Evolutionary conservation across 2,888 invertebrate genomes (phyloP), one percentile per base, ranked within the genome.

Genomic region (Parascotia fuliginaria): DNA sequence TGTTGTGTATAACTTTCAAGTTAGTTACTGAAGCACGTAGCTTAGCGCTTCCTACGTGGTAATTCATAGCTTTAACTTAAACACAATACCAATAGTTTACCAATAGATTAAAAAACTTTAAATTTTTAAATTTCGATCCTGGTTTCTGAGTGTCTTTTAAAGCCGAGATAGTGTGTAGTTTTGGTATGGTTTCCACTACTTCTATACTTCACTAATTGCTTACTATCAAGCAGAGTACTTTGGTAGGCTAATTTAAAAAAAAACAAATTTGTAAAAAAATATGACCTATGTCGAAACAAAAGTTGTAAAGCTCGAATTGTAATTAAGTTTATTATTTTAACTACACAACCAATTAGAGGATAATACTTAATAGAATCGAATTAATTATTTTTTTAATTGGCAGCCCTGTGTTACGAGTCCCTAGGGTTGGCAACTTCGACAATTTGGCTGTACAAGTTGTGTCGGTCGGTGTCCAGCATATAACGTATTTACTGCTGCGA

Each of bases 401-500:
- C 74, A 79, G 55, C 81, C 80, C 77, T 79, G 55, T 46, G 24
- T 48, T 59, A 60, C 61, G 55, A 55, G 58, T 83, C 88, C 81
- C 89, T 52, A 83, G 88, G 87, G 88, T 55, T 82, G 82, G 60
- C 79, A 90, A 90, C 85, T 91, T 88, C 81, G 78, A 85, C 86
- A 90, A 89, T 89, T 90, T 87, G 78, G 73, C 76, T 55, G 72
- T 69, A 76, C 82, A 86, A 89, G 80, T 89, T 86, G 72, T 70
- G 65, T 74, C 79, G 75, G 65, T 74, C 79, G 75, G 75, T 84
- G 89, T 84, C 88, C 87, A 70, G 58, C 80, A 79, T 81, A 87
- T 90, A 87, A 92, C 83, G 85, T 88, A 92, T 91, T 91, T 89
- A 92, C 85, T 77, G 79, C 79, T 73, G 72, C 89, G 88, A 89